These are phyloP conservation scores for Pandemis cinnamomeana DNA, from an alignment of 2,888 invertebrate species.

Conservation along the genomic window DNA sequence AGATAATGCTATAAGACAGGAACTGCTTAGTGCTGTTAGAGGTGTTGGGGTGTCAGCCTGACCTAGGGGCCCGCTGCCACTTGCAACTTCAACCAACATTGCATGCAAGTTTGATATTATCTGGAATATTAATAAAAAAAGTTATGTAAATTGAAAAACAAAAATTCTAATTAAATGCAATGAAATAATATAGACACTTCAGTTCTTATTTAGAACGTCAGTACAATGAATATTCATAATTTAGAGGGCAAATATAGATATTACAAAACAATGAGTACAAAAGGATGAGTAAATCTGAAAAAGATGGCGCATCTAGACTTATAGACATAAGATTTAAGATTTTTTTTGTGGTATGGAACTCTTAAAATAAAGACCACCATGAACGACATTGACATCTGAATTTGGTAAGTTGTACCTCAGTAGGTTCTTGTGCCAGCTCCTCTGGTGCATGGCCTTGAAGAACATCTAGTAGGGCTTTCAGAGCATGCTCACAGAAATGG, in stretches of 20 bases:
- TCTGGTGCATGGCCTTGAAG: constrained; percentile 96
- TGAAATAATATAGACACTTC: too few relatives aligned
- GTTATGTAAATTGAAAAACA: not conserved
- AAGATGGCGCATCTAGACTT: not conserved
- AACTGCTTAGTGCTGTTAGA: constrained; percentile 94
- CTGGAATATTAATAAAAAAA: constrained; percentile 59
- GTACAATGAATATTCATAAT: too few relatives aligned
- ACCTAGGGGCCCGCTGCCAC: constrained; percentile 78
- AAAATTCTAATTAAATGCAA: not conserved
- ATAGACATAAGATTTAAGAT: too few relatives aligned
- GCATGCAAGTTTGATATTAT: constrained; percentile 92
- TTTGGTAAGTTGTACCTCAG: constrained; percentile 86
- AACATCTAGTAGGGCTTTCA: constrained; percentile 94
- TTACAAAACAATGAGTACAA: too few relatives aligned
- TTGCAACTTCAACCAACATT: constrained; percentile 92
- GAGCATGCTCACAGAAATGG: constrained; percentile 93
- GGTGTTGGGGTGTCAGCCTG: constrained; percentile 84
- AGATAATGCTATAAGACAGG: constrained; percentile 95
- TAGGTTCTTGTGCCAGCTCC: constrained; percentile 92
- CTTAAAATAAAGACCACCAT: not conserved
- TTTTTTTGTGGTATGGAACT: not conserved
- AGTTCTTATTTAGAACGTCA: too few relatives aligned
- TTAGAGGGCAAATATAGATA: too few relatives aligned
- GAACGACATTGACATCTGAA: not conserved
- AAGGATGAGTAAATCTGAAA: too few relatives aligned